Evolutionary conservation across 35 echinoderm and acorn worm genomes (phyloP), one percentile per base, ranked within the genome.

Genomic region (Holothuria glaberrima): DNA sequence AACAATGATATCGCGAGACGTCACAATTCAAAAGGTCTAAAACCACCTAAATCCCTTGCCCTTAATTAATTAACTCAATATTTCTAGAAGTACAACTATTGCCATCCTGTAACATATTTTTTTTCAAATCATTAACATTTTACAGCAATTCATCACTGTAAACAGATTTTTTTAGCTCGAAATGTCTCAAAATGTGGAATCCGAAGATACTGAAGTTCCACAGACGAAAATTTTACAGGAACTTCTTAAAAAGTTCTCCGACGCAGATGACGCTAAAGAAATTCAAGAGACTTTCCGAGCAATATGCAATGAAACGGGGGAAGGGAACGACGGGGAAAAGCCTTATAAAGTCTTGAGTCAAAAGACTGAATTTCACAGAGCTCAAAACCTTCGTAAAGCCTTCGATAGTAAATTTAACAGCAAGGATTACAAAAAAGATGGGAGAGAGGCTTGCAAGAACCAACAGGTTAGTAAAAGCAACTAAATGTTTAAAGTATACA

Each of bases 371-470:
- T 48, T 48, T 78, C 74, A 48, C 24, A 78, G 74, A 48, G 74
- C 50, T 19, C 35, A 78, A 13, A 48, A 78, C 24, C 50, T 78
- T 48, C 50, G 74, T 5, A 41, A 78, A 78, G 50, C 74, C 6
- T 21, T 78, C 9, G 74, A 78, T 48, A 48, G 38, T 5, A 78
- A 78, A 78, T 41, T 78, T 48, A 78, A 78, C 74, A 78, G 50
- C n/a, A 48, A 41, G 5, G 74, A 78, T 22, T 78, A 48, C 33
- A 78, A 78, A 27, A 78, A 78, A 48, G 74, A 78, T 25, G 74
- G 21, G 0, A 78, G 44, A 78, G 27, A n/a, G 12, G 21, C 22
- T n/a, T 50, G 44, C 3, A 78, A 78, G 41, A 48, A 48, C 41
- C 50, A 78, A 78, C 74, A 78, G 44, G 74, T 78, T 6, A 78